Conservation (phyloP, 1,140 invertebrate genomes). For the Pseudomyrmex sp. region DNA sequence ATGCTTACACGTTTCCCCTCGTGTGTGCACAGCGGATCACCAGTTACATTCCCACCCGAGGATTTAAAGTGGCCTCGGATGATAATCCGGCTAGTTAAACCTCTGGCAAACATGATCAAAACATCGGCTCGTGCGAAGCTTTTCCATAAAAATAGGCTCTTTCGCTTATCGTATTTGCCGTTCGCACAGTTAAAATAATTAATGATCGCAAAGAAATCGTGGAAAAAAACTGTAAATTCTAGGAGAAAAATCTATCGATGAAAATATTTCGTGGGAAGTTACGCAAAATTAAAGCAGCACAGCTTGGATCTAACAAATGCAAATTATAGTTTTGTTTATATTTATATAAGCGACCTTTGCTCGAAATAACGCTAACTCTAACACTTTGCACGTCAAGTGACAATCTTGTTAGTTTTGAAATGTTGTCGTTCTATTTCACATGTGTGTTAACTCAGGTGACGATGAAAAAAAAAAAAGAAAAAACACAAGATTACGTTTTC, state of each 20-base stretch:
- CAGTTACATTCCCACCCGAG: conserved; percentile 63
- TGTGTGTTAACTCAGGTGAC: too few relatives aligned
- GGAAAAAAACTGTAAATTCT: background rate
- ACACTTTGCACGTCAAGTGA: too few relatives aligned
- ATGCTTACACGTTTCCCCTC: conserved; percentile 52
- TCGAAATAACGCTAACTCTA: too few relatives aligned
- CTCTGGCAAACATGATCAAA: conserved; percentile 73
- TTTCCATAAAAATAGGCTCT: conserved; percentile 63
- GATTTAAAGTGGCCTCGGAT: conserved; percentile 68
- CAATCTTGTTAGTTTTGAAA: too few relatives aligned
- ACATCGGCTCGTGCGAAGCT: conserved; percentile 54
- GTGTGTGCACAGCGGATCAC: conserved; percentile 18
- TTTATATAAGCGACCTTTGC: too few relatives aligned
- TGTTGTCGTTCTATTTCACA: too few relatives aligned
- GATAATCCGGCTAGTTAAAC: conserved; percentile 70
- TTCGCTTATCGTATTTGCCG: conserved; percentile 56
- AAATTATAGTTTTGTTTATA: background rate
- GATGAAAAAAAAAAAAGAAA: too few relatives aligned
- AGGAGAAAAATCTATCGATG: background rate
- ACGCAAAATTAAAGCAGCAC: background rate
- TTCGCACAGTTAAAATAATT: conserved; percentile 69
- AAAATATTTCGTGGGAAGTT: conserved; percentile 28
- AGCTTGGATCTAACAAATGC: background rate
- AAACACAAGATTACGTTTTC: too few relatives aligned
- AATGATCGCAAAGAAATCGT: background rate